Conservation (phyloP, 2,797 vertebrate species). For the Cossypha caffra region DNA sequence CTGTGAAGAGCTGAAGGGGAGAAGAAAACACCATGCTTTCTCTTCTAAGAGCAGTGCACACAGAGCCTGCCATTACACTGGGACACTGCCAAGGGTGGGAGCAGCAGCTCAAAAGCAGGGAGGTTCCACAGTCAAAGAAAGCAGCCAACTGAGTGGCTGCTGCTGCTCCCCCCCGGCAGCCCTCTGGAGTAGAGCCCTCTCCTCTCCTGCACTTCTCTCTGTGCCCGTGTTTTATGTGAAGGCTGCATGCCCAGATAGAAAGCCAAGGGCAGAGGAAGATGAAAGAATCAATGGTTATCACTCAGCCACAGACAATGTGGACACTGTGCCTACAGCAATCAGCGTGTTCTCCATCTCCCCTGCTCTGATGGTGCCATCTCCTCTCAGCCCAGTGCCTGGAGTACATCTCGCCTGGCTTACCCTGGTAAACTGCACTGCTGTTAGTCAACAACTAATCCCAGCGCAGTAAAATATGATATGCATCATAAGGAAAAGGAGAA, state of each 20-base stretch:
- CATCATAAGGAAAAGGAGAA: background rate
- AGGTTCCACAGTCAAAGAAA: background rate
- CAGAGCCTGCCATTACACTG: background rate
- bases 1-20: background rate
- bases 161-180: background rate
- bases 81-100: background rate
- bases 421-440: background rate
- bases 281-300: background rate
- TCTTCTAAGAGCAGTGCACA: background rate
- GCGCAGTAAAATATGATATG: background rate
- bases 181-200: accelerated
- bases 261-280: background rate
- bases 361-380: background rate
- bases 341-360: background rate
- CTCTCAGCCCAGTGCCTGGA: background rate
- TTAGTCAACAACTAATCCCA: background rate
- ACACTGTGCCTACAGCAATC: background rate
- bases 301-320: background rate
- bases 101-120: background rate
- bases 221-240: background rate
- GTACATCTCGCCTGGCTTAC: background rate
- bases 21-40: background rate
- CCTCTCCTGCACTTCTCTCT: background rate
- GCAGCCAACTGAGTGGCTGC: background rate
- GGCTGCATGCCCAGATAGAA: background rate